Conservation (phyloP, 2,888 invertebrate species). For the Aricia artaxerxes region DNA sequence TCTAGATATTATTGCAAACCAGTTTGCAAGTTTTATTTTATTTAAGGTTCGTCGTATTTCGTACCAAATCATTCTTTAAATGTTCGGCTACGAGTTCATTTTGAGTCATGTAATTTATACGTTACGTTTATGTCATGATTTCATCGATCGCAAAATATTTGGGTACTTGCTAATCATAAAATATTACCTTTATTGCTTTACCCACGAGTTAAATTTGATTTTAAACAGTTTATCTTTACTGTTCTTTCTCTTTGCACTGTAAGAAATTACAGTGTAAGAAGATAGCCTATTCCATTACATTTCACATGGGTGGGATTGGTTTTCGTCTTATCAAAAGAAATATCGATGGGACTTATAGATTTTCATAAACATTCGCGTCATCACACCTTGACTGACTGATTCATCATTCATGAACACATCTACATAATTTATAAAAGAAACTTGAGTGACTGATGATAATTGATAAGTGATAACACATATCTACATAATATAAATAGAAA, state of each 20-base stretch:
- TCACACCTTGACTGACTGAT: too few species aligned
- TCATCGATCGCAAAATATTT: constrained; percentile 18
- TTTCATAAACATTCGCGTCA: too few species aligned
- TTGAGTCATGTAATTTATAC: background rate
- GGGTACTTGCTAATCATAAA: background rate
- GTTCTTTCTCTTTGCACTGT: background rate
- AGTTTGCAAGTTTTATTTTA: constrained; percentile 56
- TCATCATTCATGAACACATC: too few species aligned
- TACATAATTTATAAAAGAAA: too few species aligned
- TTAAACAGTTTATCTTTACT: background rate
- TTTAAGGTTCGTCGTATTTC: constrained; percentile 46
- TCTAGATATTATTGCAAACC: constrained; percentile 62
- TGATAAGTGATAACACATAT: too few species aligned
- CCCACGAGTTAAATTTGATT: background rate
- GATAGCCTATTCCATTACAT: background rate
- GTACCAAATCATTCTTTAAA: constrained; percentile 33
- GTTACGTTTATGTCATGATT: constrained; percentile 19
- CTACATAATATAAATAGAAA: too few species aligned
- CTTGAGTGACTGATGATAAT: too few species aligned
- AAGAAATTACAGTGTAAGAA: background rate
- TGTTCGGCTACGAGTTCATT: constrained; percentile 26
- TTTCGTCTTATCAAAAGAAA: background rate
- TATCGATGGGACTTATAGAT: background rate
- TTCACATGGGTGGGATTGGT: background rate
- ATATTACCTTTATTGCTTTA: background rate